phyloP scores from a whole-genome alignment of 2,888 invertebrate species.

The Ornithoptera priamus region DNA sequence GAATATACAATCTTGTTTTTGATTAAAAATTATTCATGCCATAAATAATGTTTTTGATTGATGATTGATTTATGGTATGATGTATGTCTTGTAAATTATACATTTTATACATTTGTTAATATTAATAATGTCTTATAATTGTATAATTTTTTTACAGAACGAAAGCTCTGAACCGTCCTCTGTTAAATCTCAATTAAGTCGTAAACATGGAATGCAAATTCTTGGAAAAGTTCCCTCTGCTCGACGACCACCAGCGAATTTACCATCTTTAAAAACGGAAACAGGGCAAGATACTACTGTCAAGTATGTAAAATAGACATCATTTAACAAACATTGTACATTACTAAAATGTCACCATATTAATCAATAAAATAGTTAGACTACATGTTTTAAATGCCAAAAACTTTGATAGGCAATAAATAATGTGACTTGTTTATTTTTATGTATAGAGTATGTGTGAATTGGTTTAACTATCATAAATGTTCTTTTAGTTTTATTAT shows the following conservation, averaged over 20 bases:
- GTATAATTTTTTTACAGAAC: constrained; percentile 78
- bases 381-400: too few species aligned
- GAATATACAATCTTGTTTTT: background rate
- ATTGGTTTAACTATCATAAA: background rate
- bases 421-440: too few species aligned
- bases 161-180: constrained; percentile 93
- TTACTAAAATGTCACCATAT: background rate
- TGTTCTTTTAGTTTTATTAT: background rate
- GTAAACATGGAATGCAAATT: constrained; percentile 99
- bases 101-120: too few species aligned
- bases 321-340: background rate
- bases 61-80: too few species aligned
- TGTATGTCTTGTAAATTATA: too few species aligned
- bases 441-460: background rate
- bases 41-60: background rate
- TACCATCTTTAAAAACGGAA: constrained; percentile 99
- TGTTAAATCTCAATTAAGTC: constrained; percentile 93
- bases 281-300: constrained; percentile 77
- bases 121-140: background rate
- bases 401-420: too few species aligned
- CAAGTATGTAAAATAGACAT: constrained; percentile 56
- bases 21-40: background rate
- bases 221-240: constrained; percentile 99
- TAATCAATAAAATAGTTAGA: too few species aligned
- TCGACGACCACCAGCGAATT: constrained; percentile 98